Conservation (phyloP, 1,140 invertebrate species). For the Diachasma alloeum region DNA sequence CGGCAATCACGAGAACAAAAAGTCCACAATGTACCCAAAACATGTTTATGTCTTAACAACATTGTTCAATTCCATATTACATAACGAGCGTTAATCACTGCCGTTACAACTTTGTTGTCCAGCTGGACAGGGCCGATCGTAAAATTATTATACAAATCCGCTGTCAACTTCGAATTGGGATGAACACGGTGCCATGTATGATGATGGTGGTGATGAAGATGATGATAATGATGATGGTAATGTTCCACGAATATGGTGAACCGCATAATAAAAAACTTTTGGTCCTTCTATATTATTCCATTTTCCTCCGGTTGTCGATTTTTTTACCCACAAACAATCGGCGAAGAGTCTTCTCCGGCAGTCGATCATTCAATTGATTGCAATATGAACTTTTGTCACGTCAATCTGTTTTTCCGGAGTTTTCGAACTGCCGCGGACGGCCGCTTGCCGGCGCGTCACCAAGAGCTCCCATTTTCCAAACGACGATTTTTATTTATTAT, state of each 20-base stretch:
- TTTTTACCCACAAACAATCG: background rate
- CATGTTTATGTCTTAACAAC: conserved; percentile 66
- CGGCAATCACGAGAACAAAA: conserved; percentile 64
- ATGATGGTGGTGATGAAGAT: background rate
- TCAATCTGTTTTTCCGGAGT: no score
- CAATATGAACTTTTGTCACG: no score
- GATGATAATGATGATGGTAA: background rate
- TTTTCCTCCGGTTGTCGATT: background rate
- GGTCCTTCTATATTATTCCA: background rate
- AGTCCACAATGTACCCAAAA: conserved; percentile 65
- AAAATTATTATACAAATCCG: conserved; percentile 24
- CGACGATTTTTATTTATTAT: no score
- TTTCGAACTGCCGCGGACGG: no score
- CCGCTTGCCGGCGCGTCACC: no score
- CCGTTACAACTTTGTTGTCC: background rate
- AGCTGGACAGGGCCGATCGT: background rate
- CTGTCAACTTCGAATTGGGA: conserved; percentile 26
- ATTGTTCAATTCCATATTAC: conserved; percentile 66
- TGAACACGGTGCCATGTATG: background rate
- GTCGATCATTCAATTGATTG: background rate
- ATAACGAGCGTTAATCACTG: conserved; percentile 59
- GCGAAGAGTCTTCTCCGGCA: background rate
- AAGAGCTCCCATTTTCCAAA: no score
- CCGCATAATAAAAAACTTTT: conserved; percentile 14
- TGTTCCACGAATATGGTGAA: background rate